Conservation (phyloP, 1,140 invertebrate species). For the Asobara japonica region DNA sequence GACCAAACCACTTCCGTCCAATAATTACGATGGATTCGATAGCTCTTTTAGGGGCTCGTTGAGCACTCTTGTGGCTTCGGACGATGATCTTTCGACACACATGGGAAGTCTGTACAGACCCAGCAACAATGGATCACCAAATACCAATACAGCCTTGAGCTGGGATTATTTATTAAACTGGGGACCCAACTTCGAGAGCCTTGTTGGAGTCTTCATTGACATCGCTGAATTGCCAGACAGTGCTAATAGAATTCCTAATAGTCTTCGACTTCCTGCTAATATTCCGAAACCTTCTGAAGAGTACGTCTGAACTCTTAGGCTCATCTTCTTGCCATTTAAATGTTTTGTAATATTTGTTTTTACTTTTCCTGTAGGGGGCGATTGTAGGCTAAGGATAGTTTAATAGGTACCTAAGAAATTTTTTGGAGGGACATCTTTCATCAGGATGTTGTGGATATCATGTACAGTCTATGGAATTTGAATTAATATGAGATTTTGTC, state of each 20-base stretch:
- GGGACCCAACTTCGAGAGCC: slow-evolving; percentile 94
- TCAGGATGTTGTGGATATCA: slow-evolving; percentile 50
- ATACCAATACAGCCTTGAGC: slow-evolving; percentile 76
- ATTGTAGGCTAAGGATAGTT: slow-evolving; percentile 11
- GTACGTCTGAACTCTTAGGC: slow-evolving; percentile 70
- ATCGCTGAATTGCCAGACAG: slow-evolving; percentile 92
- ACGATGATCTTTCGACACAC: slow-evolving; percentile 85
- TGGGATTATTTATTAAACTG: slow-evolving; percentile 96
- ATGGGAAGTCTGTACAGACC: slow-evolving; percentile 79
- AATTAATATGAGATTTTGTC: slow-evolving; percentile 28
- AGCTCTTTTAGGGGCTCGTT: slow-evolving; percentile 93
- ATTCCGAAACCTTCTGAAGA: slow-evolving; percentile 82
- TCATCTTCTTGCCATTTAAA: slow-evolving; percentile 43
- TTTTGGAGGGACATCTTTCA: slow-evolving; percentile 53
- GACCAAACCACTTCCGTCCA: slow-evolving; percentile 72
- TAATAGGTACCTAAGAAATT: background rate
- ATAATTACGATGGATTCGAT: slow-evolving; percentile 91
- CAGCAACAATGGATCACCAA: slow-evolving; percentile 77
- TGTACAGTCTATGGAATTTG: slow-evolving; percentile 52
- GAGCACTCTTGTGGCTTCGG: slow-evolving; percentile 90
- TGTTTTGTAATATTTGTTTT: background rate
- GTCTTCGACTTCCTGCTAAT: slow-evolving; percentile 73
- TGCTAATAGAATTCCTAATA: slow-evolving; percentile 73
- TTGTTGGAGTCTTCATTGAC: slow-evolving; percentile 95
- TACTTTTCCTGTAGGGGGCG: too few relatives aligned